Conservation (phyloP, 2,888 invertebrate genomes). For the Caenorhabditis sp. region DNA sequence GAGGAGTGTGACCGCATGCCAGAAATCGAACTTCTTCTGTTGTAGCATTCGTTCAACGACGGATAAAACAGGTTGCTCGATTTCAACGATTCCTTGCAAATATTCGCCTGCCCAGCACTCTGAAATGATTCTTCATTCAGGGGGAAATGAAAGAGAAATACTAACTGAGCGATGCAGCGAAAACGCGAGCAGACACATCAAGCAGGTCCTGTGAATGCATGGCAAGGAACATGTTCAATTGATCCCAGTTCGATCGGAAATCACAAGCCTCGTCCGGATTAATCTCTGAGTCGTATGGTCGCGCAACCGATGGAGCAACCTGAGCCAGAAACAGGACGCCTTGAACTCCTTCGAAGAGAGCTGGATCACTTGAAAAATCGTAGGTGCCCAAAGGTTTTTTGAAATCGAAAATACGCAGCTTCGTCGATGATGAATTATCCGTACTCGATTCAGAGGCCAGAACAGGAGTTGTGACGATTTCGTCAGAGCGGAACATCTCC, state of each 20-base stretch:
- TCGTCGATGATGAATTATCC: not conserved
- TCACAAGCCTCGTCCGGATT: slow-evolving; percentile 47
- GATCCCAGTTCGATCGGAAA: slow-evolving; percentile 66
- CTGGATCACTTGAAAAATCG: slow-evolving; percentile 55
- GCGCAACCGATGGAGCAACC: slow-evolving; percentile 56
- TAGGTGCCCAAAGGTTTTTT: slow-evolving; percentile 51
- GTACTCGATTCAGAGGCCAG: not conserved
- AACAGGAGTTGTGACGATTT: not conserved
- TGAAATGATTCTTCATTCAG: not conserved
- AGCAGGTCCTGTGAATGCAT: slow-evolving; percentile 70
- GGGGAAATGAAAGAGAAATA: not conserved
- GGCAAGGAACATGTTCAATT: slow-evolving; percentile 63
- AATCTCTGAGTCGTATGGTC: slow-evolving; percentile 44
- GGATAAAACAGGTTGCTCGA: slow-evolving; percentile 30
- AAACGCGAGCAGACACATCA: slow-evolving; percentile 70
- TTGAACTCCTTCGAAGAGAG: slow-evolving; percentile 55
- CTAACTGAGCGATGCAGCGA: slow-evolving; percentile 70
- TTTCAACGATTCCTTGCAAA: slow-evolving; percentile 34
- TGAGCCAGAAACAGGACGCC: slow-evolving; percentile 38
- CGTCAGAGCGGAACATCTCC: slow-evolving; percentile 28
- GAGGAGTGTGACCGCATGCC: slow-evolving; percentile 63
- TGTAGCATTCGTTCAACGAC: slow-evolving; percentile 64
- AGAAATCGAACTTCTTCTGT: slow-evolving; percentile 60
- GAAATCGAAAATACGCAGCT: slow-evolving; percentile 29
- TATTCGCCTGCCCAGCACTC: slow-evolving; percentile 53